phyloP scores from a whole-genome alignment of 2,113 vertebrate genomes.

The Heliornis fulica region DNA sequence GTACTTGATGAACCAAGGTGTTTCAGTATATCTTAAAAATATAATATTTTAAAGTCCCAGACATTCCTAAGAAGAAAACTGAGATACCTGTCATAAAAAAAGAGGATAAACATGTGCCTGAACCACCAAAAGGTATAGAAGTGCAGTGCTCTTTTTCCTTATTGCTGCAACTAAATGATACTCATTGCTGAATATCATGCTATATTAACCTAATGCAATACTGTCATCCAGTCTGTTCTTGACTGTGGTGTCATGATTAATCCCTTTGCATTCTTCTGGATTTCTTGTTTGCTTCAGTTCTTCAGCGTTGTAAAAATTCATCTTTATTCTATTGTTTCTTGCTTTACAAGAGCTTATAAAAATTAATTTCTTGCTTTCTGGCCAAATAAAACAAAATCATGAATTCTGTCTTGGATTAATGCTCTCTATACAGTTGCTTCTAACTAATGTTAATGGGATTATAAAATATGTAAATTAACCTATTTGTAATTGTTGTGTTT shows the following conservation, averaged over 20 bases:
- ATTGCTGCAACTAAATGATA: neutral
- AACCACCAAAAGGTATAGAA: constrained; percentile 74
- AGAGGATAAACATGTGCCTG: constrained; percentile 70
- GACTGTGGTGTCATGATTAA: neutral
- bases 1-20: neutral
- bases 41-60: constrained; percentile 71
- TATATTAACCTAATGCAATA: neutral
- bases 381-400: neutral
- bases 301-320: neutral
- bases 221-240: neutral
- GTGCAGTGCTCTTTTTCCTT: neutral
- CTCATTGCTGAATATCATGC: neutral
- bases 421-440: neutral
- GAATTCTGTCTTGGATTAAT: neutral
- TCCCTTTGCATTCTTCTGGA: neutral
- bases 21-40: neutral
- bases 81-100: constrained; percentile 68
- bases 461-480: constrained; percentile 36
- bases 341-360: neutral
- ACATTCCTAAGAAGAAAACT: constrained; percentile 72
- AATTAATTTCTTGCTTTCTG: neutral
- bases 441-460: neutral
- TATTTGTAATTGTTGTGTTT: constrained; percentile 62
- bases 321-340: neutral
- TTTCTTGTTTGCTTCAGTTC: constrained; percentile 25